Evolutionary conservation across 1,140 invertebrate species (phyloP).

Genomic region (Drosophila rhopaloa): DNA sequence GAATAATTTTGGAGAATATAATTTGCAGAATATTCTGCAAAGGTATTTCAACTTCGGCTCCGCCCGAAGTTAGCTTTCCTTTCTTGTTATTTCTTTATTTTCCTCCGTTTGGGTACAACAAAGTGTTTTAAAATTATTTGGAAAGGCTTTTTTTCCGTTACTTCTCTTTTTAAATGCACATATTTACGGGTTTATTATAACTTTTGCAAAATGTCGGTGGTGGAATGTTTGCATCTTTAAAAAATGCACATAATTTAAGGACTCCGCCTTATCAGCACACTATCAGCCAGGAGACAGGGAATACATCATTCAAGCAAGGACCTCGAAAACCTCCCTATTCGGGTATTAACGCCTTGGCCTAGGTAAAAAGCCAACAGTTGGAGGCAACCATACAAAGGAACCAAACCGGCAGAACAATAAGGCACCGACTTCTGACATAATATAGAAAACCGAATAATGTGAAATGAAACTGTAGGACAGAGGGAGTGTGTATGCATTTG

Average conservation of each 20-base stretch:
- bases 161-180: not conserved
- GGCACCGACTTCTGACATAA: slow-evolving; percentile 28
- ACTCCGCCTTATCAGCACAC: slow-evolving; percentile 25
- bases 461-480: slow-evolving; percentile 36
- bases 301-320: slow-evolving; percentile 28
- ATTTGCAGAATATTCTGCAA: too few relatives aligned
- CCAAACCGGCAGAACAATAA: slow-evolving; percentile 17
- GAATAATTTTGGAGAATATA: too few relatives aligned
- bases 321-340: slow-evolving; percentile 20
- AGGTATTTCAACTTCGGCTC: too few relatives aligned
- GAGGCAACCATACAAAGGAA: slow-evolving; percentile 20
- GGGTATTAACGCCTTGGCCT: not conserved
- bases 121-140: too few relatives aligned
- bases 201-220: not conserved
- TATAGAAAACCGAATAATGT: slow-evolving; percentile 4
- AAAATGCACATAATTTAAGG: slow-evolving; percentile 25
- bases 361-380: slow-evolving; percentile 35
- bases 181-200: not conserved
- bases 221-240: slow-evolving; percentile 3
- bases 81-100: too few relatives aligned
- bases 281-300: slow-evolving; percentile 13
- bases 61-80: too few relatives aligned
- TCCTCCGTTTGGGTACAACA: too few relatives aligned
- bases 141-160: not conserved
- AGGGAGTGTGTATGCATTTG: slow-evolving; percentile 48